Conservation (phyloP, 2,113 vertebrate species). For the Zosterops pallidus region DNA sequence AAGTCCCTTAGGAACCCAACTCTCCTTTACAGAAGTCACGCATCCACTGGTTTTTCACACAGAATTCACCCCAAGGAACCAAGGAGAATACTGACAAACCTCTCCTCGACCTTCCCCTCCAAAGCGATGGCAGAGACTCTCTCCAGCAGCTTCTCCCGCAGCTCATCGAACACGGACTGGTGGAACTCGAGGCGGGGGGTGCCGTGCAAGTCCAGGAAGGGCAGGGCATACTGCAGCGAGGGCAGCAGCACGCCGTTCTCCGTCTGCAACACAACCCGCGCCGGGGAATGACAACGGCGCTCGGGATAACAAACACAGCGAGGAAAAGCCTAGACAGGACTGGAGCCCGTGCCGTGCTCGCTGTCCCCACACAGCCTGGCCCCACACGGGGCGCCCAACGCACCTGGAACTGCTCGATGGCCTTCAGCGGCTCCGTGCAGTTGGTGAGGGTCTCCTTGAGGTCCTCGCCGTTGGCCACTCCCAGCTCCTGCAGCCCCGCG, state of each 20-base stretch:
- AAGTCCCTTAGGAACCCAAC: no score
- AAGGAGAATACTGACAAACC: conserved; percentile 64
- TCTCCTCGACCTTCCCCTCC: conserved; percentile 90
- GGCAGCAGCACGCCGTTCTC: conserved; percentile 97
- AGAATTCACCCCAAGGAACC: rapidly evolving
- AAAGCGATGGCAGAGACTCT: conserved; percentile 87
- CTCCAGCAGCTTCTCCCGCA: conserved; percentile 95
- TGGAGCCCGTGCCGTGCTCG: not conserved
- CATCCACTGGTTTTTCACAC: rapidly evolving
- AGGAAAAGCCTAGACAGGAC: no score
- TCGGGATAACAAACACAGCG: not conserved
- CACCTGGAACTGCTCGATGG: conserved; percentile 98
- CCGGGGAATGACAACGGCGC: not conserved
- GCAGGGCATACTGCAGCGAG: conserved; percentile 93
- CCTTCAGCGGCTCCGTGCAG: conserved; percentile 96
- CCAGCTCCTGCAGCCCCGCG: conserved; percentile 91
- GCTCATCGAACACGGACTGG: conserved; percentile 96
- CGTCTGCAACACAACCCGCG: conserved; percentile 70
- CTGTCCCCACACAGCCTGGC: not conserved
- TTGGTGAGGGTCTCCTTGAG: conserved; percentile 97
- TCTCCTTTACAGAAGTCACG: not conserved
- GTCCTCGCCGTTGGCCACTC: conserved; percentile 95
- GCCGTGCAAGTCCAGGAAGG: conserved; percentile 95
- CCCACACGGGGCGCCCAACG: not conserved
- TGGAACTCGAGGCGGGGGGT: conserved; percentile 96